Conservation (phyloP, 92 coral and sea anemone genomes). For the Parazoanthus atlanticus region DNA sequence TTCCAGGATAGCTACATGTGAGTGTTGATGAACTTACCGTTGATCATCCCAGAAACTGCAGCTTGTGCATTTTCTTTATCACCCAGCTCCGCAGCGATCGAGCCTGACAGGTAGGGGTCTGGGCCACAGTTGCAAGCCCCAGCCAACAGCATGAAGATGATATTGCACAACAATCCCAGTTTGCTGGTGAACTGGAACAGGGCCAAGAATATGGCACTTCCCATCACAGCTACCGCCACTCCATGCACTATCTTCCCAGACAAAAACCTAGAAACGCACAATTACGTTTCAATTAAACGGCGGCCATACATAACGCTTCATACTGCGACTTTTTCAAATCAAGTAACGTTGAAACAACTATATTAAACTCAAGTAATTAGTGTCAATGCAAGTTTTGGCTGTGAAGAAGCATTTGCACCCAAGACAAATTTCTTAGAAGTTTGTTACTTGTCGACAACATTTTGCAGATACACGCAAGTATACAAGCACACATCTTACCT, state of each 20-base stretch:
- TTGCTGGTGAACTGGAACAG: constrained; percentile 88
- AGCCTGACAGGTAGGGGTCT: constrained; percentile 92
- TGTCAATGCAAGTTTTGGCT: background rate
- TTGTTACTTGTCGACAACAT: too few relatives aligned
- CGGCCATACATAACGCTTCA: background rate
- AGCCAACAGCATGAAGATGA: constrained; percentile 88
- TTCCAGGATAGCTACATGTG: background rate
- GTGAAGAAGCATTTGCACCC: background rate
- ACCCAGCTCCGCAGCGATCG: constrained; percentile 92
- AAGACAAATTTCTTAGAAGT: too few relatives aligned
- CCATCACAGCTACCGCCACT: constrained; percentile 72
- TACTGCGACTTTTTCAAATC: background rate
- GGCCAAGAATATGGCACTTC: constrained; percentile 83
- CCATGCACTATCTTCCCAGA: constrained; percentile 87
- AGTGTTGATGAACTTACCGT: constrained; percentile 65
- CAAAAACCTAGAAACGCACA: constrained; percentile 51
- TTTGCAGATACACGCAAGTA: background rate
- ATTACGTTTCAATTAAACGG: background rate
- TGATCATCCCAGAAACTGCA: constrained; percentile 95
- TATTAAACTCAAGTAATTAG: background rate
- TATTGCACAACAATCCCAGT: constrained; percentile 80
- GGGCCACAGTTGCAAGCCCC: constrained; percentile 99
- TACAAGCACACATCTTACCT: constrained; percentile 52
- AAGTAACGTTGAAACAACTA: background rate
- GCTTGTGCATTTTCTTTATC: constrained; percentile 96